phyloP scores from a whole-genome alignment of 2,888 invertebrate species.

The Thera obeliscata region DNA sequence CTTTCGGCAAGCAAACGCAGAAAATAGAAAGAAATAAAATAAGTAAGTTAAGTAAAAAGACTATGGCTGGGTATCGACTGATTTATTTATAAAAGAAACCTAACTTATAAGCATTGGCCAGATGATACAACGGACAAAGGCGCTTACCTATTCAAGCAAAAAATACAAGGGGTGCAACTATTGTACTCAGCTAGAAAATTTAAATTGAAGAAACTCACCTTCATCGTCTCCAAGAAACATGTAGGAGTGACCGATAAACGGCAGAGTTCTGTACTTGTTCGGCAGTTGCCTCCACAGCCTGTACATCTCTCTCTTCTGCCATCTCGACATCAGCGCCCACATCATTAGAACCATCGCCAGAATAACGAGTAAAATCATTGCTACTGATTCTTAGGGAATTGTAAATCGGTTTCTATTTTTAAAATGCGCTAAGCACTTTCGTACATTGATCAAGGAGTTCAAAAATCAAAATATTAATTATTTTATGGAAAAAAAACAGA shows the following conservation, averaged over 20 bases:
- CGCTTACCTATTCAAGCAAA: no score
- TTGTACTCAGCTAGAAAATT: no score
- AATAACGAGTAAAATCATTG: constrained; percentile 5
- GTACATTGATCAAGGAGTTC: not conserved
- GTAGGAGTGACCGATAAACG: constrained; percentile 47
- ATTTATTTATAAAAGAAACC: no score
- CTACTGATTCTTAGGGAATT: not conserved
- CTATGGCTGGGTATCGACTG: no score
- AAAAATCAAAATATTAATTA: not conserved
- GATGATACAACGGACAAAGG: no score
- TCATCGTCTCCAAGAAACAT: constrained; percentile 47
- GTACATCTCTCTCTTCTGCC: constrained; percentile 18
- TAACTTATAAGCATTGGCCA: no score
- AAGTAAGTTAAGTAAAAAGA: no score
- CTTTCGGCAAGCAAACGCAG: no score
- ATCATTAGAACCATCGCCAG: constrained; percentile 1
- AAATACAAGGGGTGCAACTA: no score
- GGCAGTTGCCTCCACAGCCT: constrained; percentile 30
- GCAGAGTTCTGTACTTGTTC: constrained; percentile 35
- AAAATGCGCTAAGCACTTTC: not conserved
- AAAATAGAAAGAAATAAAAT: no score
- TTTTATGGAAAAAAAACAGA: not conserved
- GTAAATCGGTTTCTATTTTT: no score
- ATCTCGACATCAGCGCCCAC: constrained; percentile 7
- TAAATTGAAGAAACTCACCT: constrained; percentile 33